Base-by-base conservation (phyloP, 2,888 invertebrate genomes). In the Sussaba pulchella region DNA sequence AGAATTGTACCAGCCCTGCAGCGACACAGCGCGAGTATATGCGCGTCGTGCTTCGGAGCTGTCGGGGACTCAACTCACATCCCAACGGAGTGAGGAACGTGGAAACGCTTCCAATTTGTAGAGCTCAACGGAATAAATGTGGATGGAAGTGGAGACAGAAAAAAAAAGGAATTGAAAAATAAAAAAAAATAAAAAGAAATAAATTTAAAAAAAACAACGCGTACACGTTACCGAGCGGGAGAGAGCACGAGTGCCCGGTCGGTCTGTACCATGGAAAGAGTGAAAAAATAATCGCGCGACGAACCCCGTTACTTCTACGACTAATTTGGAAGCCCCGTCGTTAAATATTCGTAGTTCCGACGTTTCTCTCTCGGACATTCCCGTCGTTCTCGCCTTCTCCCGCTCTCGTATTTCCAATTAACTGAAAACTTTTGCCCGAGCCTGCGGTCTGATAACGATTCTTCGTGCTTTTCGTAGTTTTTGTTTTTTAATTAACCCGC, bases 251-350 rank as follows among this genome's bases (percentile, higher is more conserved):
- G 52, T 61, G 24, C 31, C n/a, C 4, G 47, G 43, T 45, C 54
- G 14, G 61, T 52, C 24, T 59, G 45, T 19, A 39, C 45, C 17
- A n/a, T 19, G 63, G 17, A 63, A 19, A 24, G 52, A 47, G 67
- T 10, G 59, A 17, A 69, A 69, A 73, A 70, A 79, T 41, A 54
- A 73, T 77, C 70, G 64, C 69, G 64, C 69, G 64, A 75, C 73
- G 76, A 80, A 76, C 72, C 81, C 36, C 69, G 77, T 77, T 81
- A 81, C 77, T 81, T 73, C 70, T 77, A 73, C 81, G 81, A 81
- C 81, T 81, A 81, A 81, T 81, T 81, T 81, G 81, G 81, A 70
- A 81, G 57, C 72, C n/a, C 69, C 81, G 70, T 81, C 69, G 81
- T 81, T 81, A 81, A 81, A 81, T 81, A 77, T 81, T 81, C 80